Percentiles rank a stretch among this genome's conserved stretches.
Evolutionary conservation across 2,888 invertebrate genomes (phyloP).

Genomic region (Crossocerus cetratus): DNA sequence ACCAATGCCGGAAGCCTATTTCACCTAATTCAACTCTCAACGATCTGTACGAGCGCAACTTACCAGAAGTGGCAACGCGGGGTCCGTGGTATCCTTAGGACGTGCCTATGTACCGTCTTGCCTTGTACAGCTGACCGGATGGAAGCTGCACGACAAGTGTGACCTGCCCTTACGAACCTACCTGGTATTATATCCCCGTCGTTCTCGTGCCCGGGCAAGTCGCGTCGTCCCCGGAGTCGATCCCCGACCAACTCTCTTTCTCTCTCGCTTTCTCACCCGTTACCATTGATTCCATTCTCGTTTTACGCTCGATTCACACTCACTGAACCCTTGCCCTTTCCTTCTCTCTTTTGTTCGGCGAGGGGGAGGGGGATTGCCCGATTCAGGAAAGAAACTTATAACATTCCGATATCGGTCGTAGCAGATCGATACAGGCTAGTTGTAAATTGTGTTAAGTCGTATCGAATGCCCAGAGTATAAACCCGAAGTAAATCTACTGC

Average conservation of each 20-base stretch:
- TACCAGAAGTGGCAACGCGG: no score
- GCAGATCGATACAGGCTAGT: constrained; percentile 66
- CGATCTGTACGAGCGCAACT: no score
- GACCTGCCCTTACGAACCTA: no score
- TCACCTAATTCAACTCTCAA: neutral
- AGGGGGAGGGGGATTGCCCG: constrained; percentile 40
- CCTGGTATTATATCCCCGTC: no score
- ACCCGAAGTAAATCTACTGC: constrained; percentile 46
- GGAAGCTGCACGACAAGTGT: no score
- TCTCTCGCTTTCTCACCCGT: no score
- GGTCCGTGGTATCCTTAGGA: no score
- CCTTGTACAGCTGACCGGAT: no score
- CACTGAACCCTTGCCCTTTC: constrained; percentile 30
- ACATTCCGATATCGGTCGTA: constrained; percentile 75
- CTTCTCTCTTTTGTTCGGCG: no score
- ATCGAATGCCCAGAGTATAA: constrained; percentile 38
- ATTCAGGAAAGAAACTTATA: constrained; percentile 63
- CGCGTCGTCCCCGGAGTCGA: neutral
- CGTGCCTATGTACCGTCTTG: no score
- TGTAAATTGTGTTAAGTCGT: constrained; percentile 50
- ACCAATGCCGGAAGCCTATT: neutral
- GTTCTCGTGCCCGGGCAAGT: no score
- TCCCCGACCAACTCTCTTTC: neutral
- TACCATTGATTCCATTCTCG: constrained; percentile 16
- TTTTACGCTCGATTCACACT: constrained; percentile 14